These are phyloP conservation scores for Apodemus sylvaticus DNA, from an alignment of 2,113 vertebrate species.

Conservation along the genomic window DNA sequence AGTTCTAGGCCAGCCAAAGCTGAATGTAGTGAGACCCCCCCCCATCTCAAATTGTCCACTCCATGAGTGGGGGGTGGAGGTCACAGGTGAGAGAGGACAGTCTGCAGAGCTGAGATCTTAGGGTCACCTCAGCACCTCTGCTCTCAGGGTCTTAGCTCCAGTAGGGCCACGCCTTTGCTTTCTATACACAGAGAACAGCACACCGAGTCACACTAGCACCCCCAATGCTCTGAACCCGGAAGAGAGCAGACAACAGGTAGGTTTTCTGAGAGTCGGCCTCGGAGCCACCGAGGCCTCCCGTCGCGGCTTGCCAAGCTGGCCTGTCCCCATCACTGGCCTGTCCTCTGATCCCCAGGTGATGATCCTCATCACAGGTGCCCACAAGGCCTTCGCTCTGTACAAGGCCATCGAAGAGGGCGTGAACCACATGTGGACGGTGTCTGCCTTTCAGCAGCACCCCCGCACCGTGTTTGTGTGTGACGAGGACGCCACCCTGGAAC, in stretches of 20 bases:
- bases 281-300: not conserved
- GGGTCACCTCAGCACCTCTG: not conserved
- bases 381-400: constrained; percentile 97
- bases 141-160: not conserved
- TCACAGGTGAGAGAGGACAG: not conserved
- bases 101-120: not conserved
- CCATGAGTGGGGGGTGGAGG: not conserved
- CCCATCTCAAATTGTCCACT: not conserved
- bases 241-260: not conserved
- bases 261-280: not conserved
- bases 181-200: not conserved
- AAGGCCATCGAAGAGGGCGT: constrained; percentile 98
- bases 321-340: not conserved
- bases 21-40: not conserved
- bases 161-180: not conserved
- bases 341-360: constrained; percentile 89
- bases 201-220: not conserved
- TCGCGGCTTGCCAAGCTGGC: not conserved
- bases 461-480: constrained; percentile 95
- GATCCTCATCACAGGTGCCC: constrained; percentile 97
- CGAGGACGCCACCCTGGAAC: constrained; percentile 96
- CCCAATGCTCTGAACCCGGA: not conserved
- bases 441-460: constrained; percentile 98
- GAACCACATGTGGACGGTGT: constrained; percentile 99
- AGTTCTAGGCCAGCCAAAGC: not conserved